A percentile compares a stretch with the other conserved stretches of the same genome.
These are phyloP conservation scores for Gymnodraco acuticeps DNA, from an alignment of 2,797 vertebrate genomes.

Conservation along the genomic window DNA sequence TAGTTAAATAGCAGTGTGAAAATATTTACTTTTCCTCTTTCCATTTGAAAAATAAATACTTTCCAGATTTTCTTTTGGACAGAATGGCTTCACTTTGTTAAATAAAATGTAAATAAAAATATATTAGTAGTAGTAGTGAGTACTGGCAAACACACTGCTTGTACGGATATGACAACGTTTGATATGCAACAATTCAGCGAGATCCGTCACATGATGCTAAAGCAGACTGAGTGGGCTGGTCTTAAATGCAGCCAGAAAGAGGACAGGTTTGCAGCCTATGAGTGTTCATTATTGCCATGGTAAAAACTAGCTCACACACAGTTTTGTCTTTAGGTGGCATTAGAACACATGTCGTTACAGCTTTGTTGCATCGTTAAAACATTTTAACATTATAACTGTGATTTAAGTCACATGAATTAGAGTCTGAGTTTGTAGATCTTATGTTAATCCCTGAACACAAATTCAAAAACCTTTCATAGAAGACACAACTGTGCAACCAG, in stretches of 20 bases:
- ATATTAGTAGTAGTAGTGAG: too few species aligned
- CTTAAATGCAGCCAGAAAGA: neutral
- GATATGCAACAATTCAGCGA: too few species aligned
- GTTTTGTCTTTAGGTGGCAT: neutral
- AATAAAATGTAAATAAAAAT: too few species aligned
- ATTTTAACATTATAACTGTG: neutral
- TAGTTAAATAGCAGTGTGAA: neutral
- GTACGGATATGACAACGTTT: too few species aligned
- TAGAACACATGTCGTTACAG: neutral
- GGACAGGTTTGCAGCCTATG: neutral
- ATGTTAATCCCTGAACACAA: neutral
- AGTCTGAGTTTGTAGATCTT: neutral
- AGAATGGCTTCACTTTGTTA: too few species aligned
- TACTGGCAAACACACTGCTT: too few species aligned
- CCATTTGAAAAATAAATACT: too few species aligned
- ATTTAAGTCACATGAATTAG: neutral
- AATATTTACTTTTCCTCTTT: too few species aligned
- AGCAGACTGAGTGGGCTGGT: too few species aligned
- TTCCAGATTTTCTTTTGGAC: too few species aligned
- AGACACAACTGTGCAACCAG: slow-evolving; percentile 8
- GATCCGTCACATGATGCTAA: too few species aligned
- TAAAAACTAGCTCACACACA: neutral
- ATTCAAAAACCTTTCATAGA: neutral
- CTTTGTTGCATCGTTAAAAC: neutral
- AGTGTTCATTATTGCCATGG: neutral